These are phyloP conservation scores for Nemurella pictetii DNA, from an alignment of 2,888 invertebrate genomes.

Conservation along the genomic window DNA sequence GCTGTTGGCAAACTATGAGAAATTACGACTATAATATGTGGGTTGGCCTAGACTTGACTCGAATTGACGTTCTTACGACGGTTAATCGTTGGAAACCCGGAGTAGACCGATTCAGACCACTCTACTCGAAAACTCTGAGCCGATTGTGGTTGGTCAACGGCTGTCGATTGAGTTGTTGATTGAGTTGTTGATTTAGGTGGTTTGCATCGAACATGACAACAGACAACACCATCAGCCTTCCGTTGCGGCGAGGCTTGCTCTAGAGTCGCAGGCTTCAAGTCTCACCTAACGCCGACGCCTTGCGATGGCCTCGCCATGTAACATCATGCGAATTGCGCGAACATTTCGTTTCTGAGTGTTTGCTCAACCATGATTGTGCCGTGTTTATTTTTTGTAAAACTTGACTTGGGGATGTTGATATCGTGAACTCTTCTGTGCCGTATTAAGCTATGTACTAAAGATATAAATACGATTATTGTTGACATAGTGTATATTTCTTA, in stretches of 20 bases:
- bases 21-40: too few relatives aligned
- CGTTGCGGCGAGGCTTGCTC: constrained; percentile 47
- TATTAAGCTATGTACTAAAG: neutral
- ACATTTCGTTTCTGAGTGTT: neutral
- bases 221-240: constrained; percentile 66
- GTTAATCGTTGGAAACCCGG: too few relatives aligned
- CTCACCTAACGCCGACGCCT: too few relatives aligned
- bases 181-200: constrained; percentile 60
- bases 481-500: too few relatives aligned
- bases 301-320: neutral
- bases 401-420: neutral
- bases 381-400: neutral
- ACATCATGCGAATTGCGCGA: neutral
- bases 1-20: too few relatives aligned
- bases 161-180: too few relatives aligned
- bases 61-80: too few relatives aligned
- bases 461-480: neutral
- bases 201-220: constrained; percentile 71
- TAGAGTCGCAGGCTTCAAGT: neutral
- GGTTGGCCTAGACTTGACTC: too few relatives aligned
- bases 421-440: neutral
- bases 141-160: too few relatives aligned
- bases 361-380: neutral
- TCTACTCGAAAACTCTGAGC: too few relatives aligned
- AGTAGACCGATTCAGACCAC: too few relatives aligned